Base-by-base conservation (phyloP, 2,113 vertebrate species). In the Cyanoliseus patagonus region DNA sequence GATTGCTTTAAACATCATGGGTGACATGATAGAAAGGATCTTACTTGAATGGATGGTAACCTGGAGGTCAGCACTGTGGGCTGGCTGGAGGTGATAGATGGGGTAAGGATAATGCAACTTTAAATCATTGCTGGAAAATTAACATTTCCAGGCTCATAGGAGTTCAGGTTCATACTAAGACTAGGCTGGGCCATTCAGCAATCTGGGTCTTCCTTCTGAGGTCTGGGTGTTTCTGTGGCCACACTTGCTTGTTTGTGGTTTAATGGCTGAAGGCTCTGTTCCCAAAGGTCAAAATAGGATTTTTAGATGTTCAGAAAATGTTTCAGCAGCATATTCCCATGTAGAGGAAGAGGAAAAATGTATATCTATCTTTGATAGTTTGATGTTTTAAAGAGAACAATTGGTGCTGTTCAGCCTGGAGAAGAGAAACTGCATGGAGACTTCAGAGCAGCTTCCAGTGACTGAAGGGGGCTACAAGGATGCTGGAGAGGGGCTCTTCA, bases 141-240 rank as follows among this genome's bases (percentile, higher is more conserved):
- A 68, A 72, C 83, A 55, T 98, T 84, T 90, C 84, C 67, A 64
- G 2, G 28, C 83, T 95, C n/a, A 9, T 7, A 33, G 19, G 83
- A 59, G 51, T 97, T 59, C 97, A 96, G 90, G 96, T 96, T 24
- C 97, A 96, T 20, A 97, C 97, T 98, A 67, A 96, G 94, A 42
- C 18, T 5, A 4, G 17, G 14, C 61, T 13, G 42, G 22, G 30
- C 2, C 7, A 0, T 20, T 23, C 77, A 0, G 14, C 46, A n/a
- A 18, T 61, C 24, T 3, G 0, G 16, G 3, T 30, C 39, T 52
- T 63, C 68, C 44, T 28, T 7, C 31, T 5, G 68, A 31, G 62
- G 24, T 12, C 41, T 9, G 1, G 7, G 7, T 66, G 0, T 17
- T 88, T 59, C 55, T 24, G 24, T 1, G 2, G 46, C 37, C 33